These are phyloP conservation scores for Lepidocolaptes lacrymiger DNA, from an alignment of 2,797 vertebrate species.

Conservation along the genomic window DNA sequence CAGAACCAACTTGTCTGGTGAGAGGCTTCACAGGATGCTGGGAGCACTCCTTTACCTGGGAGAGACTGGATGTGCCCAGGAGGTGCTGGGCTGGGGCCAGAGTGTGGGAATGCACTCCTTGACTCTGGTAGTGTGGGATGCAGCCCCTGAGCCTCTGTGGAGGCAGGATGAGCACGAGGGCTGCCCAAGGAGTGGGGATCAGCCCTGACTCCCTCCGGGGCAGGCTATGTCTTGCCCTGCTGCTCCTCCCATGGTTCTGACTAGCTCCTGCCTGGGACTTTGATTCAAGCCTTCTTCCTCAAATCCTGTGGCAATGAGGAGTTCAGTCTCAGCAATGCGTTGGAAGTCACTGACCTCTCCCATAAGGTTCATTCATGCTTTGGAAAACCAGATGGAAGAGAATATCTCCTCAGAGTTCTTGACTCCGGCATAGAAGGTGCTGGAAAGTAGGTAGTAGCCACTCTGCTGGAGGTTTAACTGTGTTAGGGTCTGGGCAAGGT, in stretches of 20 bases:
- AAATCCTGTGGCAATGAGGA: neutral
- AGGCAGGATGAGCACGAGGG: neutral
- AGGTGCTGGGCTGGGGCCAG: neutral
- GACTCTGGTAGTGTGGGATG: neutral
- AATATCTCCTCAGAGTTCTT: neutral
- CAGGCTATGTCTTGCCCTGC: neutral
- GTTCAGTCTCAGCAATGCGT: neutral
- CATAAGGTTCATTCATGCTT: neutral
- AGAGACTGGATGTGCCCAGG: neutral
- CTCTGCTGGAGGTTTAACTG: neutral
- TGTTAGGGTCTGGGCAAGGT: neutral
- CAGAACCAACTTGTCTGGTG: neutral
- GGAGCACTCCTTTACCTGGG: neutral
- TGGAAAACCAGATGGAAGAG: neutral
- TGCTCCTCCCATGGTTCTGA: neutral
- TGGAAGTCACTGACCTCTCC: neutral
- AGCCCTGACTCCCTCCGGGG: neutral
- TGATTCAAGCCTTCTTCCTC: neutral
- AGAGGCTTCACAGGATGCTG: neutral
- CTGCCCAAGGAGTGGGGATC: neutral
- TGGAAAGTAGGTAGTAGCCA: neutral
- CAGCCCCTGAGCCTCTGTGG: neutral
- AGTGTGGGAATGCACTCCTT: accelerated
- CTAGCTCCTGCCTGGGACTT: neutral
- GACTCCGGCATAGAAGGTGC: neutral